phyloP scores from a whole-genome alignment of 2,113 vertebrate species.

The Thalassarche chlororhynchos region DNA sequence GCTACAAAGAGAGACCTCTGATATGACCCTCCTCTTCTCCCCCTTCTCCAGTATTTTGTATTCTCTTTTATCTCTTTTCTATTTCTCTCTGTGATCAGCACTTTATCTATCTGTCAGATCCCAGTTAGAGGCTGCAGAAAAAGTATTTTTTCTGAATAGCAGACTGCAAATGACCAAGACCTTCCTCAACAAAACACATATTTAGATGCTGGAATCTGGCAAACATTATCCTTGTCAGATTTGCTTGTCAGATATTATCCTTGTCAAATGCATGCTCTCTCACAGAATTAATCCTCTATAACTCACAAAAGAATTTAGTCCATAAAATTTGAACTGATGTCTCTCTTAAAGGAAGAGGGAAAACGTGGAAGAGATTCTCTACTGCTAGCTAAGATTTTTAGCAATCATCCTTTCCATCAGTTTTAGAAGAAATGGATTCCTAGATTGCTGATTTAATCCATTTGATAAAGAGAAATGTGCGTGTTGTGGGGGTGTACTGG shows the following conservation, averaged over 20 bases:
- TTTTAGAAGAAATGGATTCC: not conserved
- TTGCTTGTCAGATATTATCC: not conserved
- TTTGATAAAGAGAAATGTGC: not conserved
- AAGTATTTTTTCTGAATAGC: not conserved
- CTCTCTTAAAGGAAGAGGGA: not conserved
- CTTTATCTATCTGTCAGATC: slow-evolving; percentile 26
- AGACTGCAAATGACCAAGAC: not conserved
- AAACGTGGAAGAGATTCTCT: not conserved
- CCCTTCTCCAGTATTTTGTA: not conserved
- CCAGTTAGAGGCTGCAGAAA: not conserved
- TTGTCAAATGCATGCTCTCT: not conserved
- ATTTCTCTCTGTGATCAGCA: not conserved
- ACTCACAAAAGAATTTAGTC: not conserved
- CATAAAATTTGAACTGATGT: not conserved
- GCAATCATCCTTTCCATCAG: not conserved
- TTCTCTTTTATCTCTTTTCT: slow-evolving; percentile 34
- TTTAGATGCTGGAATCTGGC: not conserved
- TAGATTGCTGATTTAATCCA: not conserved
- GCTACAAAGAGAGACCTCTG: slow-evolving; percentile 4
- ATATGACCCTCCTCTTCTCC: not conserved
- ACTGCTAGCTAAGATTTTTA: not conserved
- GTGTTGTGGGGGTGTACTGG: accelerated
- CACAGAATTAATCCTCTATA: not conserved
- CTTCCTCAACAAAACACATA: not conserved
- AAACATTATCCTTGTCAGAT: not conserved